Conservation (phyloP, 2,888 invertebrate species). For the Aphrophora alni region DNA sequence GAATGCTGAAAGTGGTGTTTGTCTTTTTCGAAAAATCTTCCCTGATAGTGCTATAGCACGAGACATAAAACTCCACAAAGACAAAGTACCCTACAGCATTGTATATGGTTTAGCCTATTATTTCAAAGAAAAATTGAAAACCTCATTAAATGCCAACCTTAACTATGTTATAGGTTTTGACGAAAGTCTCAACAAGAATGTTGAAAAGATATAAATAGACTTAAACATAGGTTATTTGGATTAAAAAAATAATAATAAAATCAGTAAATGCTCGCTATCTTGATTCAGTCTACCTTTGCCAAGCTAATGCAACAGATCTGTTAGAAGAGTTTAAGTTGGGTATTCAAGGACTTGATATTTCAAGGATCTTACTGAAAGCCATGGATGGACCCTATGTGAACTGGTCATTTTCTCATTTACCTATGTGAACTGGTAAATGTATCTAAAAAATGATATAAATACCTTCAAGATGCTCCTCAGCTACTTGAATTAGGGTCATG, state of each 20-base stretch:
- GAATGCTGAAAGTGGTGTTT: background rate
- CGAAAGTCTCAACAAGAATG: background rate
- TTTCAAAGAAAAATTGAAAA: background rate
- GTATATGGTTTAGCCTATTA: background rate
- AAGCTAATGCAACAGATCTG: constrained; percentile 48
- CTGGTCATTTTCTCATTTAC: constrained; percentile 45
- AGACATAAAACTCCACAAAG: background rate
- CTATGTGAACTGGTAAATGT: constrained; percentile 47
- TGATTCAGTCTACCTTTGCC: constrained; percentile 46
- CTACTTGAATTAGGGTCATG: constrained; percentile 39
- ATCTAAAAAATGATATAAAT: too few species aligned
- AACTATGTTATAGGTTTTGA: background rate
- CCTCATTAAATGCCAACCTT: background rate
- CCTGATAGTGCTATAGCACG: background rate
- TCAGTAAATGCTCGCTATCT: constrained; percentile 49
- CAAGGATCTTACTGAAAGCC: constrained; percentile 46
- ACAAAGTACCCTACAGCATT: background rate
- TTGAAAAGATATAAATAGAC: constrained; percentile 48
- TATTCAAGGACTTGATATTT: constrained; percentile 32
- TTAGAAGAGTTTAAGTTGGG: constrained; percentile 41
- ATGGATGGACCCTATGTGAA: constrained; percentile 50
- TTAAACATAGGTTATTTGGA: constrained; percentile 50
- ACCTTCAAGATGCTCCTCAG: background rate
- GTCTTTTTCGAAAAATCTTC: background rate
- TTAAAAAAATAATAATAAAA: constrained; percentile 37